A percentile compares a stretch with the other conserved stretches of the same genome.
Evolutionary conservation across 2,888 invertebrate species (phyloP).

Genomic region (Drosophila nigritarsus): DNA sequence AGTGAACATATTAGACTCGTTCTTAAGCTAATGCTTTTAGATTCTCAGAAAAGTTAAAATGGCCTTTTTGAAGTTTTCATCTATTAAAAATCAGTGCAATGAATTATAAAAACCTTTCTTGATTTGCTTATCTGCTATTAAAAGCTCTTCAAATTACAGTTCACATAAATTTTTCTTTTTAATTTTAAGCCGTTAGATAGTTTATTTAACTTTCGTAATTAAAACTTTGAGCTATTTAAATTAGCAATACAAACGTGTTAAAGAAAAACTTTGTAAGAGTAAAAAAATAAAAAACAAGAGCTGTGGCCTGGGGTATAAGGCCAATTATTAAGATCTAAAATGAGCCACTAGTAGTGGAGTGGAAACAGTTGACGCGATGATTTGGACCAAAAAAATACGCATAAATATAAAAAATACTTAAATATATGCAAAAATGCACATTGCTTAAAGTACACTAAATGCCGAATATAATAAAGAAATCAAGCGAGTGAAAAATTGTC

Average conservation of each 20-base stretch:
- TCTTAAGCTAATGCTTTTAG: no score
- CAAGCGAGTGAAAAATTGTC: constrained; percentile 81
- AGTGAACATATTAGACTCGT: neutral
- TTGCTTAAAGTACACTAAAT: constrained; percentile 45
- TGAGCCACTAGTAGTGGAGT: neutral
- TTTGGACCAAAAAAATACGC: constrained; percentile 36
- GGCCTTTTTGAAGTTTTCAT: neutral
- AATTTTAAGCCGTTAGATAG: no score
- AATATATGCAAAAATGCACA: constrained; percentile 48
- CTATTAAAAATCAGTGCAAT: neutral
- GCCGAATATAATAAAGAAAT: constrained; percentile 45
- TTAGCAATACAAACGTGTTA: no score
- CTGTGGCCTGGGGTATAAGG: constrained; percentile 36
- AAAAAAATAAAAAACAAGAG: constrained; percentile 9
- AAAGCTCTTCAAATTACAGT: neutral
- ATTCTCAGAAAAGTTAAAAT: neutral
- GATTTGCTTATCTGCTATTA: neutral
- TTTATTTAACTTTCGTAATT: neutral
- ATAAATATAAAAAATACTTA: constrained; percentile 13
- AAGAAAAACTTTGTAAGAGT: neutral
- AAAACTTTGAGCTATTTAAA: neutral
- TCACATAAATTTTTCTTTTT: no score
- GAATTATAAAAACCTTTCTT: neutral
- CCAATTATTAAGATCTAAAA: constrained; percentile 64
- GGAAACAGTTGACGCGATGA: neutral